Evolutionary conservation across 2,113 vertebrate genomes (phyloP).

Genomic region (Copsychus sechellarum): DNA sequence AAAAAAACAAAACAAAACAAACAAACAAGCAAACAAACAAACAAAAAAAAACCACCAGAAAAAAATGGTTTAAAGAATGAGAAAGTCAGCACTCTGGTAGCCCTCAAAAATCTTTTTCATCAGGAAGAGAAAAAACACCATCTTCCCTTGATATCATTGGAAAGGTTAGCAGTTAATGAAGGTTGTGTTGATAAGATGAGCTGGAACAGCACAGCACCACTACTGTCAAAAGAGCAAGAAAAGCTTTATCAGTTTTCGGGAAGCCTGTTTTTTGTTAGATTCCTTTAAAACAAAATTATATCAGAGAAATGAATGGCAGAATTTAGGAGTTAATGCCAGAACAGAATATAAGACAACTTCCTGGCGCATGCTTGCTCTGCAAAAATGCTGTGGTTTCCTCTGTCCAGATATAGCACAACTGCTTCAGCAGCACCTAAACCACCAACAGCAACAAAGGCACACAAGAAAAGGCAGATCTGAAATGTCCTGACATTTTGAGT

Average conservation of each 20-base stretch:
- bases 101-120: conserved; percentile 39
- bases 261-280: conserved; percentile 41
- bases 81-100: neutral
- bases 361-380: neutral
- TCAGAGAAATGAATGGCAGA: neutral
- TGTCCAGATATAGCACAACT: neutral
- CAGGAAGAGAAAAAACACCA: conserved; percentile 40
- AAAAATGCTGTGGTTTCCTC: conserved; percentile 5
- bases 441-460: neutral
- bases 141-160: conserved; percentile 40
- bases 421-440: neutral
- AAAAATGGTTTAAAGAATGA: neutral
- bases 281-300: conserved; percentile 29
- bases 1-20: too few species aligned
- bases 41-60: neutral
- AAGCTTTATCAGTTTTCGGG: conserved; percentile 38
- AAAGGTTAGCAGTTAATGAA: conserved; percentile 73
- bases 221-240: conserved; percentile 11
- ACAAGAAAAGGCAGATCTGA: neutral
- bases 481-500: neutral
- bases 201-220: neutral
- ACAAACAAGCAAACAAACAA: too few species aligned
- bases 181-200: conserved; percentile 21
- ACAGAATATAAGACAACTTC: neutral
- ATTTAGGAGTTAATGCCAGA: neutral